Evolutionary conservation across 1,140 invertebrate species (phyloP).

Genomic region (Aradophagus sp.): DNA sequence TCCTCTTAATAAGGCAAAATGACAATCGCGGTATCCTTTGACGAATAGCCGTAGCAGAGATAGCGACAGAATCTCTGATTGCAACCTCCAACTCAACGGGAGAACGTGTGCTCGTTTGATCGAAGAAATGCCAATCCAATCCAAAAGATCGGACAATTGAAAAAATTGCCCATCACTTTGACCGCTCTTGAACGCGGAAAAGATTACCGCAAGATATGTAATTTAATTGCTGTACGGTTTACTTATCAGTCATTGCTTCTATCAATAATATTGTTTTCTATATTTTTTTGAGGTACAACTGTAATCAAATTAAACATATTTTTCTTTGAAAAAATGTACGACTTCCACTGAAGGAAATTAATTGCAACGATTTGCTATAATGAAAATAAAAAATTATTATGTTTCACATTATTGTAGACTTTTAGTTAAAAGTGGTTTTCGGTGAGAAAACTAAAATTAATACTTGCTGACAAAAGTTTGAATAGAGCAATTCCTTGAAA

Average conservation of each 20-base stretch:
- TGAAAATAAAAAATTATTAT: too few relatives aligned
- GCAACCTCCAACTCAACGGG: slow-evolving; percentile 46
- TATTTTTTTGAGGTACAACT: too few relatives aligned
- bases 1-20: too few relatives aligned
- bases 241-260: slow-evolving; percentile 6
- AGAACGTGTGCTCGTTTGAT: slow-evolving; percentile 49
- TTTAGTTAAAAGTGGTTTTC: too few relatives aligned
- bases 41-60: slow-evolving; percentile 38
- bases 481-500: too few relatives aligned
- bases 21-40: slow-evolving; percentile 57
- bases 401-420: too few relatives aligned
- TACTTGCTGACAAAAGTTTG: too few relatives aligned
- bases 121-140: slow-evolving; percentile 31
- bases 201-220: slow-evolving; percentile 30
- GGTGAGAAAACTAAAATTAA: too few relatives aligned
- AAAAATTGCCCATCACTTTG: slow-evolving; percentile 33
- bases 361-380: too few relatives aligned
- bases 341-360: too few relatives aligned
- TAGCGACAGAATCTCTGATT: slow-evolving; percentile 48
- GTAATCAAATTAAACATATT: too few relatives aligned
- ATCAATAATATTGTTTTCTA: slow-evolving; percentile 40
- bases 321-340: too few relatives aligned
- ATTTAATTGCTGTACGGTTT: slow-evolving; percentile 16
- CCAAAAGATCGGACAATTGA: slow-evolving; percentile 25
- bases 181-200: slow-evolving; percentile 35